phyloP scores from a whole-genome alignment of 2,797 vertebrate species.

The Staurois parvus region DNA sequence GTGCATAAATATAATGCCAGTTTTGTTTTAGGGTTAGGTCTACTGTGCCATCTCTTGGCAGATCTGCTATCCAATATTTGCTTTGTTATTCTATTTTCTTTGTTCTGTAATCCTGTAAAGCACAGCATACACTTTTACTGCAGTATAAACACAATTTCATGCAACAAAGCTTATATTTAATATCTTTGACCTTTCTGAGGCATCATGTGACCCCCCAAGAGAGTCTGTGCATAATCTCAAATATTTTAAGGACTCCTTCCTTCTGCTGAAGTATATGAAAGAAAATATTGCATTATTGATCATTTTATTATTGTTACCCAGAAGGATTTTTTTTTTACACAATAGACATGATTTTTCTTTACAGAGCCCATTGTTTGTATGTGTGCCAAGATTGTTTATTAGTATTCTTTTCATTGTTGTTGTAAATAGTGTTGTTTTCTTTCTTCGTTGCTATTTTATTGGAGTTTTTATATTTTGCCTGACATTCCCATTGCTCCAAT shows the following conservation, averaged over 20 bases:
- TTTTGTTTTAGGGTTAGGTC: background rate
- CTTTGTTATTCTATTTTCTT: conserved; percentile 12
- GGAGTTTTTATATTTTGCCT: conserved; percentile 34
- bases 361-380: conserved; percentile 1
- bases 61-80: conserved; percentile 16
- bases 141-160: conserved; percentile 56
- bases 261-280: conserved; percentile 25
- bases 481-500: conserved; percentile 34
- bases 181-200: conserved; percentile 50
- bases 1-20: background rate
- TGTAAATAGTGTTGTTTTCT: conserved; percentile 29
- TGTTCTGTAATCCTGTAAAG: conserved; percentile 39
- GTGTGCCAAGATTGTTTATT: conserved; percentile 17
- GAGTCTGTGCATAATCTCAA: conserved; percentile 46
- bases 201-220: conserved; percentile 40
- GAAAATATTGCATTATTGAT: conserved; percentile 53
- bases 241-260: conserved; percentile 26
- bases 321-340: conserved; percentile 16
- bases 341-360: conserved; percentile 28
- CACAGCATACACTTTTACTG: conserved; percentile 42
- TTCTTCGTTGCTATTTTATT: conserved; percentile 31
- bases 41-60: background rate
- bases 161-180: conserved; percentile 46
- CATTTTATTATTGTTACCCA: conserved; percentile 39
- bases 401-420: conserved; percentile 32